Conservation (phyloP, 1,140 invertebrate genomes). For the Drosophila lacteicornis region DNA sequence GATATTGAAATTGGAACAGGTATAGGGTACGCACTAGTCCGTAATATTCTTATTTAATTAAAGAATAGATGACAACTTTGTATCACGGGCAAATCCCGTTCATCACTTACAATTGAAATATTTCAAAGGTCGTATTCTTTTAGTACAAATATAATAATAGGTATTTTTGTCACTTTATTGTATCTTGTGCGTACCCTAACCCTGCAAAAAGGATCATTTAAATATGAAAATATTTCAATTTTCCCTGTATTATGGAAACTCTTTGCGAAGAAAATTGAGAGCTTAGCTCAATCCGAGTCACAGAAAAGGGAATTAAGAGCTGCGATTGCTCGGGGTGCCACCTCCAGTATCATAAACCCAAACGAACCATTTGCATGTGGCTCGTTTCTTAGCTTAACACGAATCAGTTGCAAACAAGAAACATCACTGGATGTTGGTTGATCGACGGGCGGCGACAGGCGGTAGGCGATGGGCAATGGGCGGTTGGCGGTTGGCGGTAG, state of each 20-base stretch:
- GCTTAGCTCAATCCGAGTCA: conserved; percentile 12
- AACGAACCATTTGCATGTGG: conserved; percentile 63
- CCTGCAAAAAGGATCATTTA: not conserved
- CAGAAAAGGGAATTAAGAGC: not conserved
- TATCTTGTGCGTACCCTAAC: not conserved
- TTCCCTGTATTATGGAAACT: not conserved
- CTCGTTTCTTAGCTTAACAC: conserved; percentile 84
- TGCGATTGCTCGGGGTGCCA: conserved; percentile 33
- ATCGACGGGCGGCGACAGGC: conserved; percentile 72
- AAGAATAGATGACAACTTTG: not conserved
- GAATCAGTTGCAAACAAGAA: conserved; percentile 85
- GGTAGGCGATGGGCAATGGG: conserved; percentile 34
- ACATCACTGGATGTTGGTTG: conserved; percentile 78
- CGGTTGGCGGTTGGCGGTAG: conserved; percentile 31
- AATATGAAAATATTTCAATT: not conserved
- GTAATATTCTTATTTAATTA: not conserved
- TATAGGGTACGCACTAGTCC: not conserved
- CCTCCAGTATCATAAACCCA: conserved; percentile 84
- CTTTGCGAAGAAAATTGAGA: conserved; percentile 12
- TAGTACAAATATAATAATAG: too few species aligned
- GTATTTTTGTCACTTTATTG: too few species aligned
- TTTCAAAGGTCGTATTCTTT: too few species aligned
- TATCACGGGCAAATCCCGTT: not conserved
- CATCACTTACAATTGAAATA: too few species aligned
- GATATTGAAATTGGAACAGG: not conserved